These are phyloP conservation scores for Lymantria monacha DNA, from an alignment of 2,888 invertebrate genomes.

Conservation along the genomic window DNA sequence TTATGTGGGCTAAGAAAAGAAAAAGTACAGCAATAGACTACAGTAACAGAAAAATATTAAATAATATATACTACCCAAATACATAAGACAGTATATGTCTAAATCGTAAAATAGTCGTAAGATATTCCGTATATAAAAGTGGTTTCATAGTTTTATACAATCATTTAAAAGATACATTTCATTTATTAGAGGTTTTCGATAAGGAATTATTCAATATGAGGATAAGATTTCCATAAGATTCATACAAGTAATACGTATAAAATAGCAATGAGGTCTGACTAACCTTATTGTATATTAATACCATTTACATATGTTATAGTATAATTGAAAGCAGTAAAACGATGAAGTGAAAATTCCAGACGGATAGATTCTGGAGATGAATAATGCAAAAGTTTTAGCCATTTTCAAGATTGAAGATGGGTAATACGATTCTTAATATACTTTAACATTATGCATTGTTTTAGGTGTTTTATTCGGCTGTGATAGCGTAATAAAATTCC, in stretches of 20 bases:
- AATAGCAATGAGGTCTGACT: neutral
- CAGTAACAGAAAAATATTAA: no score
- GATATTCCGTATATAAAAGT: constrained; percentile 5
- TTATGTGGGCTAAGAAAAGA: no score
- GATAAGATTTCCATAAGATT: constrained; percentile 2
- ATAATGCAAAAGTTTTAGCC: neutral
- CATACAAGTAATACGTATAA: neutral
- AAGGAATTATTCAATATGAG: constrained; percentile 3
- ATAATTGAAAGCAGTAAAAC: neutral
- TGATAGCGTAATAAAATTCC: neutral
- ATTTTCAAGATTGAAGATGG: neutral
- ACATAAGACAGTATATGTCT: no score
- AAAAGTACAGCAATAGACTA: no score
- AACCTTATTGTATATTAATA: neutral
- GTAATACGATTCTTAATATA: neutral
- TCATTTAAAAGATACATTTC: constrained; percentile 7
- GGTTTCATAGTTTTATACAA: constrained; percentile 7
- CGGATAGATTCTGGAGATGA: neutral
- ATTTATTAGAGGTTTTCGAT: constrained; percentile 1
- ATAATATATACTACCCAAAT: no score
- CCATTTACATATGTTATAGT: neutral
- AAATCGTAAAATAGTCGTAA: constrained; percentile 3
- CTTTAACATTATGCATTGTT: neutral
- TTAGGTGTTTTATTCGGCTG: neutral
- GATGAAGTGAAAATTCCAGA: neutral